Evolutionary conservation across 2,797 vertebrate genomes (phyloP), one percentile per base, ranked within the genome.

Genomic region (Lacerta bilineata): DNA sequence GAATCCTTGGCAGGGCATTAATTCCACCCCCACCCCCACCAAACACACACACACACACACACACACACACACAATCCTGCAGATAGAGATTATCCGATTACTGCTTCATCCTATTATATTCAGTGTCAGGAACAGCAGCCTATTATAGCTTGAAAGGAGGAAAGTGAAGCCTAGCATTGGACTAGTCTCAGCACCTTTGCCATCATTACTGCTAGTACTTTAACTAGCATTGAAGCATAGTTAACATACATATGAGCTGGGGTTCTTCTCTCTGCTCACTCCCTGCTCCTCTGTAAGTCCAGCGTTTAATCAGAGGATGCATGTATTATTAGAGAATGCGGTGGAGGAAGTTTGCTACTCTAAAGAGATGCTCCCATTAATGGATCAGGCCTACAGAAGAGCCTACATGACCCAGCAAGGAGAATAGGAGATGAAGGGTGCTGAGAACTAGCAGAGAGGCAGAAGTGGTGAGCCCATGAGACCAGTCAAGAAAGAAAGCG

Each of bases 31-130:
- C 25, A 11, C 61, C 29, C 61, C 75, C 43, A 17, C 8, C 8
- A 61, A 8, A 36, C 33, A 39, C 29, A 8, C 61, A 86, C 43
- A 50, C 41, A n/a, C n/a, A n/a, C n/a, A n/a, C n/a, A n/a, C n/a
- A 33, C 33, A 46, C 39, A 78, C 43, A 50, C 41, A 33, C 33
- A 46, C 39, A 78, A 50, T 81, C 78, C 46, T 3, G 0, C n/a
- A 13, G 23, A 64, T 69, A 29, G 13, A n/a, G 71, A 27, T 82
- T 64, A 79, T 80, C 55, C 11, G 39, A 29, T 84, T 90, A 64
- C 6, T n/a, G 36, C 80, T 81, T 87, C 71, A 86, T 43, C 83
- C 55, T 69, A 7, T 59, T 90, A 33, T 3, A 50, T 43, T 55
- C 71, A 61, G 76, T 69, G 66, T 84, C 72, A 39, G n/a, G 43